Evolutionary conservation across 2,113 vertebrate genomes (phyloP).

Genomic region (Cavia porcellus): DNA sequence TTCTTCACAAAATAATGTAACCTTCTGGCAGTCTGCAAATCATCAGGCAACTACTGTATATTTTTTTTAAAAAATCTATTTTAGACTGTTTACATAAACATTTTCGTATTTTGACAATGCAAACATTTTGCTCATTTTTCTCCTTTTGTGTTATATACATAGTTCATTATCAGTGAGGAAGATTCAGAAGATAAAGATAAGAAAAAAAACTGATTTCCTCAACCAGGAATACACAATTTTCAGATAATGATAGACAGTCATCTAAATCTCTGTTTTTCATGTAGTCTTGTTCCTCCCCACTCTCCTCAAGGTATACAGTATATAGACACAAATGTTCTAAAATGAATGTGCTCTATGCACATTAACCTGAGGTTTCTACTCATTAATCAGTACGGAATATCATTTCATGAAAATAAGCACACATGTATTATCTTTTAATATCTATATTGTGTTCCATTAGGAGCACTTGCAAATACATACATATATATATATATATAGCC

Average conservation of each 20-base stretch:
- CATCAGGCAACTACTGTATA: constrained; percentile 45
- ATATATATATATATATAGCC: too few species aligned
- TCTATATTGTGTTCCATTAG: neutral
- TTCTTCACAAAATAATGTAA: constrained; percentile 52
- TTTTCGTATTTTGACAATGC: constrained; percentile 33
- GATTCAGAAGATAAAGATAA: constrained; percentile 19
- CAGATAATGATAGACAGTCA: neutral
- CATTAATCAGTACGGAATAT: neutral
- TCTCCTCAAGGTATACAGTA: neutral
- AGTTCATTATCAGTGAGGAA: constrained; percentile 8
- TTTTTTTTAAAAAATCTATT: constrained; percentile 39
- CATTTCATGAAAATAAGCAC: constrained; percentile 39
- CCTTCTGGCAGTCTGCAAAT: constrained; percentile 56
- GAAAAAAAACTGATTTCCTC: constrained; percentile 34
- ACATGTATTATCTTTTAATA: neutral
- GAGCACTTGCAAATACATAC: neutral
- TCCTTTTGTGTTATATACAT: neutral
- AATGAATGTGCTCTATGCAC: neutral
- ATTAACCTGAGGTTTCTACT: neutral
- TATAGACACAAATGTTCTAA: neutral
- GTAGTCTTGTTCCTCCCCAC: neutral
- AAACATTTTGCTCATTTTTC: neutral
- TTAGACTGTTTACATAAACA: neutral
- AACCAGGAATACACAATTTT: constrained; percentile 24
- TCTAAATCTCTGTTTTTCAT: neutral